Percentiles rank a stretch among this genome's conserved stretches.
phyloP scores from a whole-genome alignment of 2,888 invertebrate genomes.

The Nomada fucata region DNA sequence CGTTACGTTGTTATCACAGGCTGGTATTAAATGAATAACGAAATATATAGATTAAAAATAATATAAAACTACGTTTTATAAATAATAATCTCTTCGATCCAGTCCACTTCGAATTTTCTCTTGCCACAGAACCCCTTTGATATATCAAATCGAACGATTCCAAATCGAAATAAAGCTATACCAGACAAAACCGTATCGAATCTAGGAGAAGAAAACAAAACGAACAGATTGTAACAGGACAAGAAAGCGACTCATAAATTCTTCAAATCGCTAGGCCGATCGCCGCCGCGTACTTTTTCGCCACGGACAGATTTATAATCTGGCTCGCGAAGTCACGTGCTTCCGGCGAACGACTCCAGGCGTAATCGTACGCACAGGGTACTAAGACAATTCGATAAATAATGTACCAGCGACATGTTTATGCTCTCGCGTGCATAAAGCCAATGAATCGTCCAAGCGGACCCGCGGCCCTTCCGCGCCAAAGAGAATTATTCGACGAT shows the following conservation, averaged over 20 bases:
- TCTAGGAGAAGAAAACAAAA: not conserved
- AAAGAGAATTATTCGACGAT: conserved; percentile 68
- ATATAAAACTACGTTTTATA: too few species aligned
- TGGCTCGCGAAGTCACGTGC: conserved; percentile 32
- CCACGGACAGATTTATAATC: conserved; percentile 46
- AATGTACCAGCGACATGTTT: conserved; percentile 77
- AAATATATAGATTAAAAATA: too few species aligned
- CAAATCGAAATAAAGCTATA: too few species aligned
- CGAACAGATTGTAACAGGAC: too few species aligned
- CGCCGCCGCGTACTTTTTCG: not conserved
- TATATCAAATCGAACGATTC: too few species aligned
- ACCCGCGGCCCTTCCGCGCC: conserved; percentile 64
- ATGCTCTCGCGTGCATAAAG: conserved; percentile 75
- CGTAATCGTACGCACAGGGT: conserved; percentile 47
- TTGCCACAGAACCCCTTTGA: too few species aligned
- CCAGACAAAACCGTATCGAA: not conserved
- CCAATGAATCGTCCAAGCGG: conserved; percentile 67
- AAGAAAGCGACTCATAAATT: conserved; percentile 5
- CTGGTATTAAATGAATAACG: too few species aligned
- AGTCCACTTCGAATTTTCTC: too few species aligned
- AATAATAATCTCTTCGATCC: too few species aligned
- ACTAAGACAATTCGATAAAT: conserved; percentile 80
- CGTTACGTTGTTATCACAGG: too few species aligned
- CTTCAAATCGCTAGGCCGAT: conserved; percentile 22
- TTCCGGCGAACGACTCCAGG: conserved; percentile 37